Evolutionary conservation across 92 coral and sea anemone species (phyloP), one percentile per base, ranked within the genome.

Genomic region (Paramuricea clavata): DNA sequence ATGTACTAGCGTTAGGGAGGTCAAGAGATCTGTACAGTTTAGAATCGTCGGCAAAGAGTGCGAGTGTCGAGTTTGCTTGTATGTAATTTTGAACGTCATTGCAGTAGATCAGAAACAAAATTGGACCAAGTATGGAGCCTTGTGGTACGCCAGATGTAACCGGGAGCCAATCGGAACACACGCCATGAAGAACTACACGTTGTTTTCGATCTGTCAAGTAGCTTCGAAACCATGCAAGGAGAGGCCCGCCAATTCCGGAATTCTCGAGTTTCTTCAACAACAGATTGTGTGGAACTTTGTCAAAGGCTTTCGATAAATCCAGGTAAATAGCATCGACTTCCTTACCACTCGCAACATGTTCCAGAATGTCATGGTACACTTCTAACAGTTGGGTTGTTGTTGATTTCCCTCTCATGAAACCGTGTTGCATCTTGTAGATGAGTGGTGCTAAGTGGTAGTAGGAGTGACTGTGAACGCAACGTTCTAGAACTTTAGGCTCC

Each of bases 281-380:
- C 52, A 81, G 56, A 68, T 16, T 50, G 59, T 89, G 92, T 0
- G 92, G 23, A 19, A 92, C 92, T 31, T 81, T 89, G 56, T 92
- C 90, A 54, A 92, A 89, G 12, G 92, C 94, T 49, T 92, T 88
- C 0, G 82, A 85, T 15, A 85, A 16, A 81, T 89, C 88, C 44
- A 85, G 78, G 67, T 81, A 72, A 31, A 89, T 21, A 6, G 81
- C 92, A 77, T 85, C 90, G n/a, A 92, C 81, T 78, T 92, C 90
- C 34, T 85, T 59, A 5, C 88, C 92, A n/a, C n/a, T n/a, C n/a
- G n/a, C n/a, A n/a, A n/a, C n/a, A n/a, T n/a, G n/a, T n/a, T n/a
- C n/a, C n/a, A n/a, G 44, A 0, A 84, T 88, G 13, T 75, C 73
- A 10, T 31, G 44, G 22, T 33, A 69, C 16, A 69, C 76, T 33